Percentiles rank a stretch among this genome's conserved stretches.
Evolutionary conservation across 2,797 vertebrate genomes (phyloP).

Genomic region (Huso huso): DNA sequence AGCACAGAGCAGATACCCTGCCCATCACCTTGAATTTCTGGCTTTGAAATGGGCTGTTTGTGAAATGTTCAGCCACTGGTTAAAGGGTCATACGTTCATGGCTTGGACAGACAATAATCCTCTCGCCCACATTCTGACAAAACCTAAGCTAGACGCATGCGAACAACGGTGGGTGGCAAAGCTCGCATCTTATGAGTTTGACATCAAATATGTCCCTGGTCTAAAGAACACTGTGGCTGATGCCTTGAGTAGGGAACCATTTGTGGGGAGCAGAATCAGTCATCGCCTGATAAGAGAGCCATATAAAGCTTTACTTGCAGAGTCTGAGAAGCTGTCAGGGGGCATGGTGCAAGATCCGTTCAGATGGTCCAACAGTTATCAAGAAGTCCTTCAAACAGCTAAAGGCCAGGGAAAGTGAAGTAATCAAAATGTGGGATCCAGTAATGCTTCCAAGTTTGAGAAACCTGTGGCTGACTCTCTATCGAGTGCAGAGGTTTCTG

Average conservation of each 20-base stretch:
- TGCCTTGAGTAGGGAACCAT: conserved; percentile 13
- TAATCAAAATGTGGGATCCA: too few species aligned
- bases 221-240: conserved; percentile 18
- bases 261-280: conserved; percentile 4
- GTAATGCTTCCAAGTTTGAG: not conserved
- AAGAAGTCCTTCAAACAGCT: not conserved
- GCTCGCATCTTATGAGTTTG: conserved; percentile 10
- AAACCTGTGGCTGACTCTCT: not conserved
- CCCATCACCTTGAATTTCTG: not conserved
- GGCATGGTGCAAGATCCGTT: conserved; percentile 12
- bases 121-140: too few species aligned
- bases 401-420: too few species aligned
- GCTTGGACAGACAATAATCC: too few species aligned
- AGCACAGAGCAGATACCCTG: conserved; percentile 1
- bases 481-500: conserved; percentile 10
- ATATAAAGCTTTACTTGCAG: conserved; percentile 6
- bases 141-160: conserved; percentile 8
- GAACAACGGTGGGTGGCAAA: conserved; percentile 5
- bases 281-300: conserved; percentile 9
- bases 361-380: conserved; percentile 10
- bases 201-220: conserved; percentile 20
- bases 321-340: not conserved
- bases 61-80: too few species aligned
- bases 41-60: too few species aligned
- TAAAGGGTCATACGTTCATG: too few species aligned